These are phyloP conservation scores for Casuarius casuarius DNA, from an alignment of 2,113 vertebrate species.

Conservation along the genomic window DNA sequence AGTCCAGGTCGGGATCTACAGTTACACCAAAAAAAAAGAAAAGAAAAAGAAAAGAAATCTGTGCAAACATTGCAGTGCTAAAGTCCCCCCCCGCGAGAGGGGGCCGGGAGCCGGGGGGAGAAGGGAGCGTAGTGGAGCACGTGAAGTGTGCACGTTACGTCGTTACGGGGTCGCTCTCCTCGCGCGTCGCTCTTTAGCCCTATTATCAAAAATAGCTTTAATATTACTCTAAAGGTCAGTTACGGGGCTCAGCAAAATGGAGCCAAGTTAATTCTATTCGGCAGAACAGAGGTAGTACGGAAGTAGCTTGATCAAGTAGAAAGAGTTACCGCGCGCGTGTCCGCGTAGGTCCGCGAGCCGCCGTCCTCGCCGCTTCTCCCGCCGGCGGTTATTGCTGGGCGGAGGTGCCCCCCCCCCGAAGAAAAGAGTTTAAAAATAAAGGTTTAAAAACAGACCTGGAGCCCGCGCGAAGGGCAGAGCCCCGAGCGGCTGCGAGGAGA, in stretches of 20 bases:
- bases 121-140: background rate
- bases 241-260: conserved; percentile 78
- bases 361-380: background rate
- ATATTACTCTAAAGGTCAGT: conserved; percentile 70
- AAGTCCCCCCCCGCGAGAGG: background rate
- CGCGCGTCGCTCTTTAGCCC: conserved; percentile 14
- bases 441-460: background rate
- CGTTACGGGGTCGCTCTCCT: background rate
- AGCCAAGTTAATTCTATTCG: conserved; percentile 73
- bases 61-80: conserved; percentile 69
- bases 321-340: background rate
- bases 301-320: conserved; percentile 66
- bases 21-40: background rate
- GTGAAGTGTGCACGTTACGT: background rate
- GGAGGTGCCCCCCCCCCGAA: background rate
- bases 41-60: background rate
- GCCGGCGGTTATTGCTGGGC: background rate
- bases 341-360: background rate
- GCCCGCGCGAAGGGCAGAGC: background rate
- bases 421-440: background rate
- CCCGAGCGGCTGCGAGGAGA: background rate
- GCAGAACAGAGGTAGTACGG: conserved; percentile 75
- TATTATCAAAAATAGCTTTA: conserved; percentile 78
- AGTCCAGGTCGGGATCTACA: background rate
- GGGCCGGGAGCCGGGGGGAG: background rate